These are phyloP conservation scores for Simalia tracyae DNA, from an alignment of 2,797 vertebrate genomes.

Conservation along the genomic window DNA sequence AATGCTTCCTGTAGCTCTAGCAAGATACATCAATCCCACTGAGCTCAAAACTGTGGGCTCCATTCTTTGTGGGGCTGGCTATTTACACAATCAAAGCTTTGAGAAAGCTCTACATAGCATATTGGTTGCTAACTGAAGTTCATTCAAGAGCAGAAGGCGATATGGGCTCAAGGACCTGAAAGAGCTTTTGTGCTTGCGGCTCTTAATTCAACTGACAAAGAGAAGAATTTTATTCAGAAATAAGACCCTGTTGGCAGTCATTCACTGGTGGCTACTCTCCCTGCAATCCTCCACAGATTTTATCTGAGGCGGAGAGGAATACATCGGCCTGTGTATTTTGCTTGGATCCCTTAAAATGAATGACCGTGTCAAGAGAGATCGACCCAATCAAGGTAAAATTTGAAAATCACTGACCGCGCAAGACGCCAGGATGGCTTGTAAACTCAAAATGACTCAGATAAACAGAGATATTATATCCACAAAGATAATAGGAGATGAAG, in stretches of 20 bases:
- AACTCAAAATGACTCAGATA: not conserved
- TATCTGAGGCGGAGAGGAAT: not conserved
- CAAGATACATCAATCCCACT: constrained; percentile 47
- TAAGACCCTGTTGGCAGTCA: not conserved
- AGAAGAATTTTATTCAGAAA: not conserved
- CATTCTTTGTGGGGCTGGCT: constrained; percentile 18
- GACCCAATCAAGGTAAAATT: not conserved
- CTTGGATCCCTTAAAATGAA: not conserved
- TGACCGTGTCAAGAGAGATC: not conserved
- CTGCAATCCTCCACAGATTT: not conserved
- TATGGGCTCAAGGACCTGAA: not conserved
- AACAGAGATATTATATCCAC: not conserved
- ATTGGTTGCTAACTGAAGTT: constrained; percentile 10
- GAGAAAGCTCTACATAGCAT: constrained; percentile 16
- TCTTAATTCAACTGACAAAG: constrained; percentile 22
- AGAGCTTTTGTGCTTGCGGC: not conserved
- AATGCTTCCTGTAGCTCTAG: constrained; percentile 44
- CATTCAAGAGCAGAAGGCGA: not conserved
- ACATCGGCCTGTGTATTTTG: not conserved
- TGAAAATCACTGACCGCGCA: not conserved
- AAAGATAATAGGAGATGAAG: not conserved
- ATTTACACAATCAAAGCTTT: not conserved
- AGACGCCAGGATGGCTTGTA: not conserved
- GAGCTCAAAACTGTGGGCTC: constrained; percentile 30
- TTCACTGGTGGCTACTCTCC: not conserved